These are phyloP conservation scores for Hemibagrus wyckioides DNA, from an alignment of 2,113 vertebrate genomes.

Conservation along the genomic window DNA sequence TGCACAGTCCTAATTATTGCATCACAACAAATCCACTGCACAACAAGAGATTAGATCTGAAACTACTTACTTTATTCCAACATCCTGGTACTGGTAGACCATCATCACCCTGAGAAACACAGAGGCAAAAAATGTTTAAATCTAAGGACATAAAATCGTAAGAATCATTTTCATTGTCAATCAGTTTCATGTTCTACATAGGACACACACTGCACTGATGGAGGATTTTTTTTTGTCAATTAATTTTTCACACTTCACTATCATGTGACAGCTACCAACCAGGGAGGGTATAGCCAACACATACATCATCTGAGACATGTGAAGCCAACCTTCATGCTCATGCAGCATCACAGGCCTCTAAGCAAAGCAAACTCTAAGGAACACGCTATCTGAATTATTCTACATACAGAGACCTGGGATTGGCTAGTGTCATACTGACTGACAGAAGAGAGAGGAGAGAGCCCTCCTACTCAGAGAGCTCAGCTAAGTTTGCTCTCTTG, in stretches of 20 bases:
- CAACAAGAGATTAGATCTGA: not conserved
- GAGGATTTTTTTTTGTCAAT: no score
- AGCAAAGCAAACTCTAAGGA: not conserved
- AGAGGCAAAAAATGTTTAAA: not conserved
- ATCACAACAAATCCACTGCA: constrained; percentile 16
- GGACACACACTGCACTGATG: not conserved
- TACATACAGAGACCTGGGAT: not conserved
- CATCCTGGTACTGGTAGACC: constrained; percentile 79
- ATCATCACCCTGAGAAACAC: constrained; percentile 72
- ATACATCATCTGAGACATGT: not conserved
- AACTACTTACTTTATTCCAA: constrained; percentile 79
- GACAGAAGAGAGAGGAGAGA: not conserved
- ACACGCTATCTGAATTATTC: not conserved
- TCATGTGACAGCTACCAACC: not conserved
- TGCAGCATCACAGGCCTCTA: not conserved
- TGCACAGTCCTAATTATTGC: not conserved
- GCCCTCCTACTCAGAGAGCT: not conserved
- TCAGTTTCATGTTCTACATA: not conserved
- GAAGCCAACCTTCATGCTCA: not conserved
- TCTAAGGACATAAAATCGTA: not conserved
- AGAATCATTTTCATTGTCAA: not conserved
- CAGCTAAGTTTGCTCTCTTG: not conserved
- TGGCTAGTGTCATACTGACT: not conserved
- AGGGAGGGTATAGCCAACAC: not conserved
- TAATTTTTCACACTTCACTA: not conserved